A percentile compares a stretch with the other conserved stretches of the same genome.
Conservation (phyloP, 2,113 vertebrate genomes). For the Hirundichthys speculiger region DNA sequence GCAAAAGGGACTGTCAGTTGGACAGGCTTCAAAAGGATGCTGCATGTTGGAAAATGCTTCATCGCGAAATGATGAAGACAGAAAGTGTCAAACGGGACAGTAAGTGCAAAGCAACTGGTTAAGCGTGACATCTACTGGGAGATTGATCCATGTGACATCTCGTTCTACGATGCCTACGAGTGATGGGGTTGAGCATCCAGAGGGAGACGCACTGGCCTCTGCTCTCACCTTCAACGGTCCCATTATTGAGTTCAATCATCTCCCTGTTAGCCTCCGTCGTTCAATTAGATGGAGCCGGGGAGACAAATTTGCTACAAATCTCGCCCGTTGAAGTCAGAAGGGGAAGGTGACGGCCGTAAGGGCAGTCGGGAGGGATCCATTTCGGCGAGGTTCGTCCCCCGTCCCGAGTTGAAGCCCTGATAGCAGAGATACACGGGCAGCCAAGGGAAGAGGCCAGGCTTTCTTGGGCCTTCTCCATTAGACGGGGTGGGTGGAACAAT, state of each 20-base stretch:
- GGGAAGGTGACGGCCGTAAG: conserved; percentile 50
- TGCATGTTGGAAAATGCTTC: conserved; percentile 12
- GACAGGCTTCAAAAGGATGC: conserved; percentile 16
- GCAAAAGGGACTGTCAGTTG: conserved; percentile 29
- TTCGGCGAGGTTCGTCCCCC: conserved; percentile 78
- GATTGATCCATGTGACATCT: conserved; percentile 20
- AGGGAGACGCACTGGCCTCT: neutral
- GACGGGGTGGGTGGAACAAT: conserved; percentile 84
- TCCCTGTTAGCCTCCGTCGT: conserved; percentile 69
- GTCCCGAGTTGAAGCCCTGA: conserved; percentile 79
- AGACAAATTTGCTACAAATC: conserved; percentile 89
- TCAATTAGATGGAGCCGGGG: conserved; percentile 76
- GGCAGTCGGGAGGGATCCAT: conserved; percentile 64
- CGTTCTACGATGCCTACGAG: too few species aligned
- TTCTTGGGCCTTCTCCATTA: conserved; percentile 84
- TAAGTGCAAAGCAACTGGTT: neutral
- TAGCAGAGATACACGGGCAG: conserved; percentile 84
- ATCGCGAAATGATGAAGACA: conserved; percentile 30
- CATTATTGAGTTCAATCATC: conserved; percentile 70
- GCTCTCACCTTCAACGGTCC: conserved; percentile 36
- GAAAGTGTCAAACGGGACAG: conserved; percentile 8
- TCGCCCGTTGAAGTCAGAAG: conserved; percentile 80
- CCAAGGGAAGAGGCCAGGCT: conserved; percentile 79
- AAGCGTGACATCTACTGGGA: conserved; percentile 21
- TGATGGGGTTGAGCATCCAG: too few species aligned